Base-by-base conservation (phyloP, 2,888 invertebrate species). In the Nephrocerus scutellatus region DNA sequence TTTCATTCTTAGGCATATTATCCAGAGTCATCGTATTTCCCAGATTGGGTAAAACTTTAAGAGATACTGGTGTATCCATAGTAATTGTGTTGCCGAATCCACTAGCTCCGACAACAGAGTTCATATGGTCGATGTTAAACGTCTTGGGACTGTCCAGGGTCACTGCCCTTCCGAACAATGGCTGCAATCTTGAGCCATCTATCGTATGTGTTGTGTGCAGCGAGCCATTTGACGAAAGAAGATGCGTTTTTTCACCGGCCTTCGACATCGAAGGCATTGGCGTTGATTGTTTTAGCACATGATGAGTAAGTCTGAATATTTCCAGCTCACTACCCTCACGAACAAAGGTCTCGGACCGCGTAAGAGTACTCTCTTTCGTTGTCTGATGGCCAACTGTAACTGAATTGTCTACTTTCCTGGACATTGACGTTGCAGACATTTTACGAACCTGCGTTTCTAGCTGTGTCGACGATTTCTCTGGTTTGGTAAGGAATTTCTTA, bases 271-370 rank as follows among this genome's bases (percentile, higher is more conserved):
- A 14, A 3, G 41, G 38, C 6, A 43, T 36, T 14, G 50, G 49
- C 12, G 53, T 47, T 6, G 49, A 43, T 28, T 48, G 43, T 18
- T 39, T 38, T 10, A 33, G 29, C 2, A 30, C 28, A 6, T 29
- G 24, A 4, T 52, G 52, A 18, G 51, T 44, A 18, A 37, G 43
- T 12, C 42, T 38, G 16, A 47, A 36, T 12, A 47, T 29, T n/a
- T 54, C 48, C 32, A 50, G 51, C 20, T 49, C 44, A 22, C 57
- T 58, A 12, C 56, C 56, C 12, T 56, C 55, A 20, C 66, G 60
- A 2, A 67, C 56, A 49, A 67, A 67, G 3, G 66, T 67, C 23
- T 67, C 66, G 19, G 66, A 66, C 5, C 66, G 55, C 29, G 60
- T 56, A 0, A 67, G 48, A 0, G 51, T 49, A 44, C 16, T 33